phyloP scores from a whole-genome alignment of 2,113 vertebrate species.

The Kryptolebias marmoratus region DNA sequence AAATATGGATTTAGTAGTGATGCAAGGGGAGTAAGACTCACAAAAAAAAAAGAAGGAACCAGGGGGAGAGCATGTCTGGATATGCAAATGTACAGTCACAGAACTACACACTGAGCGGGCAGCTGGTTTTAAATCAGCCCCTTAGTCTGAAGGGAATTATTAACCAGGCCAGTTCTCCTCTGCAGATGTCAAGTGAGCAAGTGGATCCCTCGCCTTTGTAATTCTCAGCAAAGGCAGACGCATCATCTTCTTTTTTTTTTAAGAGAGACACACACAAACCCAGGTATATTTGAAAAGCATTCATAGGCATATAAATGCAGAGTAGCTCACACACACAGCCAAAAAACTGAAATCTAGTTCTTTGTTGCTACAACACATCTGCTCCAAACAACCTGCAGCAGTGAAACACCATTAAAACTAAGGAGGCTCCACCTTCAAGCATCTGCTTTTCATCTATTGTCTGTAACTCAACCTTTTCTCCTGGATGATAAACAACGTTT shows the following conservation, averaged over 20 bases:
- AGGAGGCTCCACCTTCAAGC: slow-evolving; percentile 45
- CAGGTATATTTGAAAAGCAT: slow-evolving; percentile 16
- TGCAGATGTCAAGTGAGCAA: slow-evolving; percentile 54
- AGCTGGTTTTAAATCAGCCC: slow-evolving; percentile 25
- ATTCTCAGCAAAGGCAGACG: slow-evolving; percentile 8
- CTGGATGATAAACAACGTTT: slow-evolving; percentile 54
- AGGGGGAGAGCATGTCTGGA: neutral
- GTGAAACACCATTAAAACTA: slow-evolving; percentile 47
- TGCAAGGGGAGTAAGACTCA: slow-evolving; percentile 18
- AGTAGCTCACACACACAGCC: slow-evolving; percentile 5
- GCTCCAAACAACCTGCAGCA: slow-evolving; percentile 57
- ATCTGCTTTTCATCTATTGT: slow-evolving; percentile 67
- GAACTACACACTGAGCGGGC: slow-evolving; percentile 18
- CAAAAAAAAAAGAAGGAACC: neutral
- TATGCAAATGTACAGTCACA: slow-evolving; percentile 20
- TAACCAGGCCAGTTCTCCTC: neutral
- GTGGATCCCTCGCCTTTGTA: slow-evolving; percentile 25
- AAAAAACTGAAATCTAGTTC: slow-evolving; percentile 20
- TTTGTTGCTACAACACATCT: slow-evolving; percentile 61
- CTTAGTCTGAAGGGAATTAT: slow-evolving; percentile 28
- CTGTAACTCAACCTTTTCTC: slow-evolving; percentile 34
- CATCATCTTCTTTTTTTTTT: slow-evolving; percentile 10
- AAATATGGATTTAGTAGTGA: slow-evolving; percentile 53
- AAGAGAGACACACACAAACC: slow-evolving; percentile 2
- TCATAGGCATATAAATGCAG: slow-evolving; percentile 6